Base-by-base conservation (phyloP, 2,797 vertebrate genomes). In the Sebastes diaconus region DNA sequence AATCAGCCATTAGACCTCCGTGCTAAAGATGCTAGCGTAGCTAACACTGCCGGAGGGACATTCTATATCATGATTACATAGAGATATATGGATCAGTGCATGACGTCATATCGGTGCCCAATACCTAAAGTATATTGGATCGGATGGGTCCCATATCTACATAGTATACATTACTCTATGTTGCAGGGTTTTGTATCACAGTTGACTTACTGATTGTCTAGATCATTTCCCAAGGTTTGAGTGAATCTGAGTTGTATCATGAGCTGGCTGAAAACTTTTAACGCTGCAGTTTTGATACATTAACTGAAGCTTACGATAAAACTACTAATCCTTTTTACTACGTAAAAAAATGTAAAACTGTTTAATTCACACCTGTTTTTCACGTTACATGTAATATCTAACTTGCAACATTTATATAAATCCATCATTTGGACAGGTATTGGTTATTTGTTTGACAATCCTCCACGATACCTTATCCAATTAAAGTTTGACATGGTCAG, bases 401-500 rank as follows among this genome's bases (percentile, higher is more conserved):
- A 39, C 16, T 59, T 9, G 5, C 13, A 18, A 34, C 50, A 75
- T 67, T 66, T 14, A 42, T 70, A 32, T 4, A 30, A 39, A 25
- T 59, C 32, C 11, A 22, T 68, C 54, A 64, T 58, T 46, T 68
- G 30, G 11, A 59, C 27, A 25, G 11, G 65, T 10, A 7, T n/a
- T 55, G 24, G 13, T 18, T 29, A 27, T 63, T 79, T 70, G 11
- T 75, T 59, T 29, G 42, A 68, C n/a, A 42, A 32, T 79, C 63
- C 76, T 55, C 18, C 4, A 9, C 36, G 79, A 85, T 57, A 5
- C 39, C 72, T 74, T 71, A 61, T 74, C 32, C 22, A 86, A 85
- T 85, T 82, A 86, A 0, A 71, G 24, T 22, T 25, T 55, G 63
- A 79, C 27, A 61, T 55, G 77, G 81, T 80, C 61, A 73, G 65